Evolutionary conservation across 1,140 invertebrate genomes (phyloP), one percentile per base, ranked within the genome.

Genomic region (Adoxophyes honmai): DNA sequence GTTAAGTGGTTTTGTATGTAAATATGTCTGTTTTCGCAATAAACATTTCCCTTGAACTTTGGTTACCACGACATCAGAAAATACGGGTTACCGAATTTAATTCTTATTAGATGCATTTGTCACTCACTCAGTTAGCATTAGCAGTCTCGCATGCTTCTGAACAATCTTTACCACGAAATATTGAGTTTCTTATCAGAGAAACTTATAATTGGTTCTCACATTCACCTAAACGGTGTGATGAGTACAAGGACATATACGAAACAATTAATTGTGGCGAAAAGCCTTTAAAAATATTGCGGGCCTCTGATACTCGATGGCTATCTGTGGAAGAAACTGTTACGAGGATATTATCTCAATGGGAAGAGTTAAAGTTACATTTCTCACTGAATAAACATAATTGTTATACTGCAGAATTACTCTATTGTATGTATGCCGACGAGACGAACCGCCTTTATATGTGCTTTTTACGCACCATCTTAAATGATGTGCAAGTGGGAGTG

Each of bases 221-320:
- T 33, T 68, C 66, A 10, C 4, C 62, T 53, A 64, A 64, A 28
- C 44, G 67, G 7, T 5, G 55, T 34, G n/a, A 57, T 18, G 37
- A 64, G 18, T 64, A 64, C 13, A 53, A 60, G 52, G 16, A 60
- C 3, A 52, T 66, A 1, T 69, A 54, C 14, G 35, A 56, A 39
- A 42, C 44, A 9, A 62, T 69, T 7, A 65, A 69, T 56, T 62
- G 52, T 58, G 55, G 66, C 14, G 62, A 60, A 14, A 33, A 34
- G 33, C 56, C 61, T n/a, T 53, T 66, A 18, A 64, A 66, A 60
- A 60, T 67, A 0, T 53, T 66, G 34, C 9, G 42, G 16, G 3
- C 42, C 5, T 66, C 55, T n/a, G n/a, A n/a, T n/a, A 70, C 60
- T 4, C 62, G 62, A 0, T 67, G 60, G 68, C 39, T 70, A 1